phyloP scores from a whole-genome alignment of 2,797 vertebrate species.

The Spheniscus humboldti region DNA sequence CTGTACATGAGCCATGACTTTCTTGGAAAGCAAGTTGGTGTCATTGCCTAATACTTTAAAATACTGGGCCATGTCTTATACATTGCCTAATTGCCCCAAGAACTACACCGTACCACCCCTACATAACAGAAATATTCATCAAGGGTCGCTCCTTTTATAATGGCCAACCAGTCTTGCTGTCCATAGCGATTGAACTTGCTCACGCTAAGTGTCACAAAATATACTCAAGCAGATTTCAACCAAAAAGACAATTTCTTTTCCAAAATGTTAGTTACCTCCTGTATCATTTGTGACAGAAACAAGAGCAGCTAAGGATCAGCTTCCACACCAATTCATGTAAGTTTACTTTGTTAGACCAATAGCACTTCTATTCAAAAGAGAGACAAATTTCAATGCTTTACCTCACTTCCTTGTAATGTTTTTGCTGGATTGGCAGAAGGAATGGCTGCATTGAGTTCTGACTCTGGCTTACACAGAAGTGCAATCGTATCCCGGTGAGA shows the following conservation, averaged over 20 bases:
- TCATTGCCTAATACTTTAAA: not conserved
- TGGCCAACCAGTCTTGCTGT: not conserved
- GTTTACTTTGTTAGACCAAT: not conserved
- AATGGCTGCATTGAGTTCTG: slow-evolving; percentile 89
- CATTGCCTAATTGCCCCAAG: not conserved
- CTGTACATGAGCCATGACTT: not conserved
- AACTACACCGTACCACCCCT: not conserved
- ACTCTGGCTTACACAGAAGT: slow-evolving; percentile 90
- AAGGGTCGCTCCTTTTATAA: not conserved
- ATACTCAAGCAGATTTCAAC: not conserved
- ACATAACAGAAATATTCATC: not conserved
- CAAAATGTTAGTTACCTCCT: not conserved
- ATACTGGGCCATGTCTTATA: not conserved
- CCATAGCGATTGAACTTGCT: accelerated
- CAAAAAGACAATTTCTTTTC: not conserved
- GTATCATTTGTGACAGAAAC: not conserved
- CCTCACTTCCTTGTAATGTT: slow-evolving; percentile 96
- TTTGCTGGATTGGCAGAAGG: slow-evolving; percentile 96
- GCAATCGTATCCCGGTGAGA: slow-evolving; percentile 90
- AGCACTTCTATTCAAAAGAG: not conserved
- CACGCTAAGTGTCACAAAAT: not conserved
- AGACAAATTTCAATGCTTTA: slow-evolving; percentile 42
- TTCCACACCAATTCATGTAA: accelerated
- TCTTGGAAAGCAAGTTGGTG: not conserved
- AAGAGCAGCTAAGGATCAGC: not conserved